Base-by-base conservation (phyloP, 92 coral and sea anemone species). In the Heliopora coerulea region DNA sequence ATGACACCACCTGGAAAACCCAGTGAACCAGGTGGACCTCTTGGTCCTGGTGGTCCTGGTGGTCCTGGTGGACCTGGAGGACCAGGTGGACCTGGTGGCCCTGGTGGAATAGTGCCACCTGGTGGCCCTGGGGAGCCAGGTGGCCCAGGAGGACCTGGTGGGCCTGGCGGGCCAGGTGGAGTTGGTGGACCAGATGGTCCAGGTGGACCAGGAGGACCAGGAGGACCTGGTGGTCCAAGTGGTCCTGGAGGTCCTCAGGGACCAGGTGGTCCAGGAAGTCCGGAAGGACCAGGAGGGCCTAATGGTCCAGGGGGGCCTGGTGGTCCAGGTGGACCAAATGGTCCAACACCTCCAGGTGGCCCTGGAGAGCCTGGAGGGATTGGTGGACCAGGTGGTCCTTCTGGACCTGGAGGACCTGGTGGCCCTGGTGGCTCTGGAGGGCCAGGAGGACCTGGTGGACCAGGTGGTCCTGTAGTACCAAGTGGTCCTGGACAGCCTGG, bases 401-500 rank as follows among this genome's bases (percentile, higher is more conserved):
- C 81, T 37, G 91, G 91, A 13, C 91, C 93, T 39, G 87, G 90
- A 49, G 78, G 87, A 29, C 89, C 85, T 29, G 57, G 80, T 18
- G 86, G 89, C 10, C 76, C 83, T 34, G 72, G 84, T 32, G 88
- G 88, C 26, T 77, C 79, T 26, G 84, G 86, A n/a, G 68, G 75
- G 14, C 88, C 83, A 3, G 66, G 75, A 24, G 80, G 62, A 11
- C 89, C 90, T 20, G 23, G 11, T 62, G 73, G 72, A 0, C 72
- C 81, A 1, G 85, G 89, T 2, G 89, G 89, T 0, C 86, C 96
- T 2, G 88, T 86, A 0, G 91, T 86, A 11, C 96, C 96, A 5
- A 88, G 96, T 17, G 96, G 96, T 2, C 90, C 91, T 12, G 85
- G 85, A 11, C 85, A 87, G 12, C 96, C 91, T 4, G 91, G 89